These are phyloP conservation scores for Ia io DNA, from an alignment of 2,113 vertebrate genomes.

Conservation along the genomic window DNA sequence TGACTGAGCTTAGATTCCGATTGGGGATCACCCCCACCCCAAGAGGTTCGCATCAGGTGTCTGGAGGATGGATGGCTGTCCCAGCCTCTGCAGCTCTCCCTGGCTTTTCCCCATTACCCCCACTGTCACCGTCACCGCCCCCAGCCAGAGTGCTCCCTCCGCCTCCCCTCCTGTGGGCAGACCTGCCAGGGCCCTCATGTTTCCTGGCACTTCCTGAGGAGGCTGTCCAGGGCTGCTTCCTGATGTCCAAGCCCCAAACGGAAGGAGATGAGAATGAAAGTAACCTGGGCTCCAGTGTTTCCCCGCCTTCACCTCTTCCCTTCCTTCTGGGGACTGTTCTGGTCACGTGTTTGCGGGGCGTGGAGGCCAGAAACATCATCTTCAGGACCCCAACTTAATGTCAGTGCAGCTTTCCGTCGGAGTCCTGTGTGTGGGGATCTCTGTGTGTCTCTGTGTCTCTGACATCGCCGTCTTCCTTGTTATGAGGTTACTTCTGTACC, in stretches of 20 bases:
- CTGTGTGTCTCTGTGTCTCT: neutral
- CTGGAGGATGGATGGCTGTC: neutral
- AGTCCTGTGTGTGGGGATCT: neutral
- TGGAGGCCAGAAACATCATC: neutral
- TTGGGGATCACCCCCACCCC: neutral
- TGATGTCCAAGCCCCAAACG: neutral
- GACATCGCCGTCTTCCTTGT: neutral
- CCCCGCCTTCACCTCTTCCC: neutral
- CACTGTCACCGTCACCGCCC: rapidly evolving
- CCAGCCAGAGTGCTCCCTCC: neutral
- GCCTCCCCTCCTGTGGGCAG: rapidly evolving
- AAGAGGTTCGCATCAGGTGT: neutral
- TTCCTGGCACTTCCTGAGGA: neutral
- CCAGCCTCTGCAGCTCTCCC: neutral
- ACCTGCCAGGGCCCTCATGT: neutral
- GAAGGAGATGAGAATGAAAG: neutral
- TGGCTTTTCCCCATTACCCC: neutral
- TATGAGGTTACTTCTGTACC: neutral
- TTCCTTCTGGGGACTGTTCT: neutral
- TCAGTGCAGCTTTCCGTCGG: neutral
- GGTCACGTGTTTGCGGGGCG: neutral
- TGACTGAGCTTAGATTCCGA: neutral
- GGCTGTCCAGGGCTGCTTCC: neutral
- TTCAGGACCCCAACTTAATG: neutral
- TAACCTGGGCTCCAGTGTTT: neutral